Evolutionary conservation across 2,797 vertebrate genomes (phyloP), one percentile per base, ranked within the genome.

Genomic region (Furcifer pardalis): DNA sequence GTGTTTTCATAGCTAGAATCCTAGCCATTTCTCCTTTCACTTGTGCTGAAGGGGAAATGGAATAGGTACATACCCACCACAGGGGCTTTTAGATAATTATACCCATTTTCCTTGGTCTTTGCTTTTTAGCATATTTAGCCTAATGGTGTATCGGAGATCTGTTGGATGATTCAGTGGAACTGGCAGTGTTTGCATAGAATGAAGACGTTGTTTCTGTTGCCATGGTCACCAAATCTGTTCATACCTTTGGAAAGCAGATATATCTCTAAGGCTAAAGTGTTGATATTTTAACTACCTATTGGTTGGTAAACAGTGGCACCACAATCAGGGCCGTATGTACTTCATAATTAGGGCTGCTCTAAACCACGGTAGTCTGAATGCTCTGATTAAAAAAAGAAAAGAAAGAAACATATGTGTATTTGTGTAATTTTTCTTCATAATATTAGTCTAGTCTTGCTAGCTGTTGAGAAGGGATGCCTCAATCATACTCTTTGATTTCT

Each of bases 121-220:
- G 79, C 32, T 76, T 77, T 69, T 81, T 81, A 62, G 56, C 40
- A 49, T 63, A 62, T 65, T 81, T 77, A 30, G 40, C 59, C n/a
- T 77, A 69, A 69, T 71, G 59, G 65, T 42, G 25, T 60, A 76
- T 81, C 10, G 7, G 30, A 62, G 65, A 56, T 81, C 42, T 37
- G 73, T 32, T 76, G 52, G 4, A 0, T 2, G 2, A 25, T 37
- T 27, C 1, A 44, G 81, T 40, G 35, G 46, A 71, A 68, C 44
- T 49, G 1, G 3, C 69, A 75, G 7, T 27, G 0, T 69, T 76
- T 88, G 65, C 73, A 75, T 82, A 71, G 69, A 62, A 60, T n/a
- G 73, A 81, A 86, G 79, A 77, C 73, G 23, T 69, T 86, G 84
- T 77, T 62, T 46, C 49, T 78, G 82, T 80, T 56, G 73, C 0